A percentile compares a stretch with the other conserved stretches of the same genome.
phyloP scores from a whole-genome alignment of 2,888 invertebrate genomes.

The Pachycephus smyrnensis region DNA sequence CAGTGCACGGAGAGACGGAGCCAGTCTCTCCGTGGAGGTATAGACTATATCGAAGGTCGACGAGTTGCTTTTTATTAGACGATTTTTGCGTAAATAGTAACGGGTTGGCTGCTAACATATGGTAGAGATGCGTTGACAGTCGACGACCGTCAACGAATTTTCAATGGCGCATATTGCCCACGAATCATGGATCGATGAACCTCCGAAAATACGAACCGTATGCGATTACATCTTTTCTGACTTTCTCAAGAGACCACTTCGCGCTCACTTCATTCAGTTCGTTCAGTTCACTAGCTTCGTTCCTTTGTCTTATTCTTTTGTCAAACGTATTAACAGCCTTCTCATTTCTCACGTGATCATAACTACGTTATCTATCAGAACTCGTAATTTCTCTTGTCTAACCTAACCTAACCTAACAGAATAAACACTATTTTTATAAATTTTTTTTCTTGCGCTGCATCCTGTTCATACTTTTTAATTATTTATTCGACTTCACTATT shows the following conservation, averaged over 20 bases:
- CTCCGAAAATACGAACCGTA: conserved; percentile 27
- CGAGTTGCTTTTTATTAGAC: conserved; percentile 54
- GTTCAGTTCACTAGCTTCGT: neutral
- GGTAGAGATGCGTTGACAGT: conserved; percentile 37
- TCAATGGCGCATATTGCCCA: conserved; percentile 32
- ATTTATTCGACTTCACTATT: neutral
- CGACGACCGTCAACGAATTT: conserved; percentile 35
- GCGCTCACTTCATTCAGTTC: neutral
- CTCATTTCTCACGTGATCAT: neutral
- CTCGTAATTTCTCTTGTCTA: neutral
- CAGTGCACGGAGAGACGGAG: conserved; percentile 29
- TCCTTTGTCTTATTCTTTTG: neutral
- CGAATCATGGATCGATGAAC: conserved; percentile 27
- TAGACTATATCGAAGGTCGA: conserved; percentile 61
- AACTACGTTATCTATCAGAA: neutral
- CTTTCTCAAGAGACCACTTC: neutral
- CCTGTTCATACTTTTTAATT: neutral
- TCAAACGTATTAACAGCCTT: neutral
- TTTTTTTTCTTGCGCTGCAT: neutral
- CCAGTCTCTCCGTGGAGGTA: conserved; percentile 22
- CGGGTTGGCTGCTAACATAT: conserved; percentile 46
- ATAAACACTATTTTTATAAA: neutral
- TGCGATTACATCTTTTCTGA: neutral
- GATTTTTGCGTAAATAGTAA: conserved; percentile 54
- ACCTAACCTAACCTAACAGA: neutral